Evolutionary conservation across 2,797 vertebrate genomes (phyloP), one percentile per base, ranked within the genome.

Genomic region (Echiichthys vipera): DNA sequence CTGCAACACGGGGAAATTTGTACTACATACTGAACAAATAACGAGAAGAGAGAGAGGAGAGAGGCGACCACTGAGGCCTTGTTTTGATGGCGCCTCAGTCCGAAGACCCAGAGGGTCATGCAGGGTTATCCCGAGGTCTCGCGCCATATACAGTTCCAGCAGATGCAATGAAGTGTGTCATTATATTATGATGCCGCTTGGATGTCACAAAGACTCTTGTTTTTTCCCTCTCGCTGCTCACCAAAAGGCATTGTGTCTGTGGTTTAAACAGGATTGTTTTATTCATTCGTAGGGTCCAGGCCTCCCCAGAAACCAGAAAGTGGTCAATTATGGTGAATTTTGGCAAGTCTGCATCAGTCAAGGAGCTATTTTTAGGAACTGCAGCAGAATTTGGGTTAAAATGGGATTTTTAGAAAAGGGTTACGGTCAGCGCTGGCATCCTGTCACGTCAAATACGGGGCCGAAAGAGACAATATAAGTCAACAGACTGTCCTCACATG

Each of bases 21-120:
- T 97, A 96, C 95, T 96, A 96, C 96, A 96, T 94, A 95, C 96
- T 97, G 96, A 97, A 97, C 96, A 97, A 98, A 97, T 94, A 96
- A 95, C 92, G 83, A 77, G 78, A 59, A 63, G 74, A 84, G 78
- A 74, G 80, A 59, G 53, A 55, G 70, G 71, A 71, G 76, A 75
- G 46, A 49, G 74, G 71, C 30, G 4, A 77, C 76, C 32, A 42
- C 72, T 68, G 78, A 86, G 91, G 86, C 84, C 78, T 72, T 84
- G 80, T 88, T 90, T 82, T 88, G 67, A 78, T 84, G 89, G 83
- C 45, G 76, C 86, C 80, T 84, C 70, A 55, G 70, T 88, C 80
- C 71, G 1, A 85, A 73, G 78, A 71, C 77, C 86, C 47, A 9
- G 24, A 67, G 79, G 85, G 91, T 92, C 89, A 87, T 37, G 18